A percentile compares a stretch with the other conserved stretches of the same genome.
These are phyloP conservation scores for Patiria pectinifera DNA, from an alignment of 53 echinoderm and acorn worm genomes.

Conservation along the genomic window DNA sequence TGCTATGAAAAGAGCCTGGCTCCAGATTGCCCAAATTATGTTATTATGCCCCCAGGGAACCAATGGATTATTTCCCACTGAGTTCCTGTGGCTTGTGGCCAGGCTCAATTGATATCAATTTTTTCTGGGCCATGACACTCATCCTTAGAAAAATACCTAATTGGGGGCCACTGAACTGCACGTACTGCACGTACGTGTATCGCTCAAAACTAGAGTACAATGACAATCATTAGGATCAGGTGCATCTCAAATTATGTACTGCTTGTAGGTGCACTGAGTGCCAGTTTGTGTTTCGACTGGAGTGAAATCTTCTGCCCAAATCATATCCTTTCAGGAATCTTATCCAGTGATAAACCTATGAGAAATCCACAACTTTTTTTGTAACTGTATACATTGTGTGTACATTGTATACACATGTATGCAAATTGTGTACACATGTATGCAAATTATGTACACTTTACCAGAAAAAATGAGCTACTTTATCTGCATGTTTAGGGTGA, in stretches of 20 bases:
- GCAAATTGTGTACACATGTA: too few species aligned
- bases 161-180: slow-evolving; percentile 13
- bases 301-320: too few species aligned
- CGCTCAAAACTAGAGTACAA: not conserved
- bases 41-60: slow-evolving; percentile 12
- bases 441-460: too few species aligned
- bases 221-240: not conserved
- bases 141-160: not conserved
- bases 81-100: slow-evolving; percentile 31
- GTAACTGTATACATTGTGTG: too few species aligned
- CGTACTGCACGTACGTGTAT: not conserved
- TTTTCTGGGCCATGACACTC: not conserved
- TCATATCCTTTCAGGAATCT: too few species aligned
- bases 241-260: not conserved
- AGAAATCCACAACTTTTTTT: too few species aligned
- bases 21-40: slow-evolving; percentile 4
- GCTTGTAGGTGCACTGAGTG: too few species aligned
- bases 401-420: too few species aligned
- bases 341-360: too few species aligned
- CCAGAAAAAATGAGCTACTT: too few species aligned
- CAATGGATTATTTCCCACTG: slow-evolving; percentile 20
- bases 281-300: too few species aligned
- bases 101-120: slow-evolving; percentile 16
- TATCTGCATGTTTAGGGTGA: too few species aligned
- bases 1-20: not conserved